Conservation (phyloP, 2,797 vertebrate genomes). For the Propithecus perrieri region DNA sequence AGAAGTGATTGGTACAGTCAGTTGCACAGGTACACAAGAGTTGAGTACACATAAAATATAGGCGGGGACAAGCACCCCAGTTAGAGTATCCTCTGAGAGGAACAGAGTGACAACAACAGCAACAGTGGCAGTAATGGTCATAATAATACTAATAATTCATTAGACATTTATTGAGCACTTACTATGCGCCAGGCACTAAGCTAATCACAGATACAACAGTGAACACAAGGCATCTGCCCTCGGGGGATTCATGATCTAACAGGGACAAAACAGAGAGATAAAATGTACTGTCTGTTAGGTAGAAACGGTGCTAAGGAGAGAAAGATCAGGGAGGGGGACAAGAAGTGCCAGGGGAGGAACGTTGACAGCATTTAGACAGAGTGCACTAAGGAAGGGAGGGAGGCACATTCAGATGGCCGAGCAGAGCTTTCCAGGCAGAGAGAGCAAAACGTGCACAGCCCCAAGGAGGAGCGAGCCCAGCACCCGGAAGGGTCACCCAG, state of each 20-base stretch:
- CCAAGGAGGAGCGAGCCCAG: accelerated
- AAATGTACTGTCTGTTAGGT: accelerated
- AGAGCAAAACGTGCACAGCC: accelerated
- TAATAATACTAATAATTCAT: no score
- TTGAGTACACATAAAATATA: accelerated
- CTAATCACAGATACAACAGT: accelerated
- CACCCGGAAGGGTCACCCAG: accelerated
- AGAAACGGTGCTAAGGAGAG: neutral
- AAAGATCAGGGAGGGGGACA: neutral
- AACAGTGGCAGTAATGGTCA: no score
- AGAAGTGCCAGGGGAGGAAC: neutral
- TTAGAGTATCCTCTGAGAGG: neutral
- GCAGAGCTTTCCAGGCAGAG: neutral
- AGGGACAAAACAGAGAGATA: neutral
- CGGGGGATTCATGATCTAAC: neutral
- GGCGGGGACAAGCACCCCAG: neutral
- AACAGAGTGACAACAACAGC: accelerated
- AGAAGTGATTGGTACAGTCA: neutral
- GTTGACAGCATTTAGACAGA: accelerated
- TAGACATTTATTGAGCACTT: neutral
- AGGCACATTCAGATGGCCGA: neutral
- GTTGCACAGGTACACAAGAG: neutral
- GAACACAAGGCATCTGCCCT: neutral
- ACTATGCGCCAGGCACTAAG: accelerated
- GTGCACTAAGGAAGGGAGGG: accelerated